Evolutionary conservation across 2,113 vertebrate species (phyloP), one percentile per base, ranked within the genome.

Genomic region (Mungos mungo): DNA sequence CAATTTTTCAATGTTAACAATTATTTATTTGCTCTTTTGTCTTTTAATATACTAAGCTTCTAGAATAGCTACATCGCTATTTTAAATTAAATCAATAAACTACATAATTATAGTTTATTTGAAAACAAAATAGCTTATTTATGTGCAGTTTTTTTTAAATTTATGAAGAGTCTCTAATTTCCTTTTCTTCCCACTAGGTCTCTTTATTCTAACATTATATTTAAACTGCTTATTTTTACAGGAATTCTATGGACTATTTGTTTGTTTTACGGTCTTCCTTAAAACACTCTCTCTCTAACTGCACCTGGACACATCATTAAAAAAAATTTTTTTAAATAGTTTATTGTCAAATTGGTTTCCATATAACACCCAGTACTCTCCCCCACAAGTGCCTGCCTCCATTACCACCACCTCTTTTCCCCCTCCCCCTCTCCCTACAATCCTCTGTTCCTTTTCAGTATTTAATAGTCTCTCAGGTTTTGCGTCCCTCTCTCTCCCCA

Each of bases 71-170:
- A 69, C 82, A 82, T 68, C 3, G 10, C 21, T 57, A 6, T 29
- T 76, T 92, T 91, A 60, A 91, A 66, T 82, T 82, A n/a, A 57
- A n/a, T 82, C 35, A 92, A 82, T 57, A 94, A 29, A 68, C 19
- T 65, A 71, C 38, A 27, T 71, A 81, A 96, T 72, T 68, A 9
- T 60, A 88, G 27, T 76, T 92, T 63, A 52, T n/a, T 79, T 54
- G 69, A 83, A 69, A 88, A 45, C 3, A 21, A 71, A 79, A 60
- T 25, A 60, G 41, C 10, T 69, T 69, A 69, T 88, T 50, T 27
- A 76, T 50, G 1, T 68, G 57, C 19, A 50, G 15, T 27, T 60
- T 94, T 82, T 60, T 82, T 87, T 69, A 82, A 18, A 81, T 41
- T 94, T 50, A 54, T 29, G n/a, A 63, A 29, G 77, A 60, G 29